Base-by-base conservation (phyloP, 2,113 vertebrate genomes). In the Synchiropus splendidus region DNA sequence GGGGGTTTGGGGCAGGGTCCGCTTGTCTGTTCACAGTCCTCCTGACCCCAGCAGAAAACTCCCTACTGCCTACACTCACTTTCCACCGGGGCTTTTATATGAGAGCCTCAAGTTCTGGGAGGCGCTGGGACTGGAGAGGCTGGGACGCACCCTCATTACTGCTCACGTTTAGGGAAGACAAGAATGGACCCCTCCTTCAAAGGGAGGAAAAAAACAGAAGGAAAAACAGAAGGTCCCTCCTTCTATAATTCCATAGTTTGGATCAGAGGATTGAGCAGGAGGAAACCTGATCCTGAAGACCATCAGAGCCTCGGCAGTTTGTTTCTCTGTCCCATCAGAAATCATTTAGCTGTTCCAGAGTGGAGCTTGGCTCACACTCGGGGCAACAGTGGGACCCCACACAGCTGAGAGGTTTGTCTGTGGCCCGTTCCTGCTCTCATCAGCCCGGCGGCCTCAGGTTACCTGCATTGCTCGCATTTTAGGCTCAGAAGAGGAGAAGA, bases 31-130 rank as follows among this genome's bases (percentile, higher is more conserved):
- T 72, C 78, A 68, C 84, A 83, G 81, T 85, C 77, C 85, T 81
- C 88, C 90, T 84, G 89, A 91, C 92, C 92, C 89, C 81, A 88
- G 88, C 90, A 92, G 91, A 93, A 92, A 92, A 92, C 87, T 91
- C 90, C 92, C 89, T 92, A 92, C 94, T 95, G 92, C 89, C 87
- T 88, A 77, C 80, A 85, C 79, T 74, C 47, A 84, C 74, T 82
- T 75, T 72, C 67, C 57, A 59, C 70, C 61, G 72, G 79, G 71
- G 75, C 72, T 89, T 91, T 91, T 95, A 97, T 95, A 91, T 79
- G 61, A 43, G 56, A 70, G 67, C 52, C 48, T 64, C 46, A 51
- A 84, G 72, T 83, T 88, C 74, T 67, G 74, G 83, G 89, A 78
- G 86, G 89, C 87, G 85, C 72, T 37, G 56, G 45, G 58, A 84